Conservation (phyloP, 1,140 invertebrate genomes). For the Megathymus violae region DNA sequence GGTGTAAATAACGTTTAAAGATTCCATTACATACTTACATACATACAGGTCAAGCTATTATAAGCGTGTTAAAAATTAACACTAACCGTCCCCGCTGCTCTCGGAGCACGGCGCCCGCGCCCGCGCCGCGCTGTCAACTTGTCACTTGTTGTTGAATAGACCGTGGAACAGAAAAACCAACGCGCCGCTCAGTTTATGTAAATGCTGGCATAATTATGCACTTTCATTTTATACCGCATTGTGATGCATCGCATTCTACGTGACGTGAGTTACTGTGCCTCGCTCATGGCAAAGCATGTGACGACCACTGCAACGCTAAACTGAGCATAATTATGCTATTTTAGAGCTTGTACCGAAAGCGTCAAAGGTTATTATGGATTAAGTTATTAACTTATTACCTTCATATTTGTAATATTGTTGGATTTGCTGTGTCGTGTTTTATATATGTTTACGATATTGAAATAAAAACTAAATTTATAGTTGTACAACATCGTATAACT, state of each 20-base stretch:
- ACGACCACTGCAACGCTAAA: not conserved
- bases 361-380: not conserved
- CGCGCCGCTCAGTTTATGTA: conserved; percentile 22
- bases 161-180: conserved; percentile 19
- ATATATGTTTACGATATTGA: not conserved
- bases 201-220: conserved; percentile 29
- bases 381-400: not conserved
- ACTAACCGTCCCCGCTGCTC: too few species aligned
- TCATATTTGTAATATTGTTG: not conserved
- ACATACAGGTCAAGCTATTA: too few species aligned
- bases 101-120: too few species aligned
- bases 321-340: not conserved
- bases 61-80: too few species aligned
- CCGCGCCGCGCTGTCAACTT: too few species aligned
- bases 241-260: conserved; percentile 23
- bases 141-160: too few species aligned
- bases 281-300: not conserved
- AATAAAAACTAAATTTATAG: too few species aligned
- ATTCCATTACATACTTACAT: too few species aligned
- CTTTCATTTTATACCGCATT: conserved; percentile 24
- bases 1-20: too few species aligned
- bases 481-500: too few species aligned
- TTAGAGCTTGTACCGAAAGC: not conserved
- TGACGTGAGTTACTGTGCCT: conserved; percentile 17
- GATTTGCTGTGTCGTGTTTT: not conserved